Evolutionary conservation across 2,888 invertebrate genomes (phyloP).

Genomic region (Cheilosia urbana): DNA sequence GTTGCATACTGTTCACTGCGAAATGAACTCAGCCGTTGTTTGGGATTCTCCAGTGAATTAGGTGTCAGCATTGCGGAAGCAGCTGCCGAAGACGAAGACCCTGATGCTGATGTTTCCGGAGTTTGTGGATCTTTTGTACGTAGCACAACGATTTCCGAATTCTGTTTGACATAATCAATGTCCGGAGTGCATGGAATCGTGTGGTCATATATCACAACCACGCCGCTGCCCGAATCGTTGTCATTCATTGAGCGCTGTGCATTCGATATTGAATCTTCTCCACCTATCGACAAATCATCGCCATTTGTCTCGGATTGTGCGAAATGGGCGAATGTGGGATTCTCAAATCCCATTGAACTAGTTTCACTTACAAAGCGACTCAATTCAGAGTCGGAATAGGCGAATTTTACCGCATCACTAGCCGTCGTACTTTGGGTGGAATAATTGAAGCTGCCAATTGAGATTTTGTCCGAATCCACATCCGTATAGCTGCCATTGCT

Average conservation of each 20-base stretch:
- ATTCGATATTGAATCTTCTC: slow-evolving; percentile 78
- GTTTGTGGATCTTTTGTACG: slow-evolving; percentile 82
- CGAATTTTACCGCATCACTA: slow-evolving; percentile 76
- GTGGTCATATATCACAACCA: slow-evolving; percentile 83
- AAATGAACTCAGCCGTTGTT: slow-evolving; percentile 83
- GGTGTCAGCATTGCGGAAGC: slow-evolving; percentile 47
- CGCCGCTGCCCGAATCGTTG: slow-evolving; percentile 78
- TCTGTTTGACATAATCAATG: slow-evolving; percentile 82
- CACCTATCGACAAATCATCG: slow-evolving; percentile 55
- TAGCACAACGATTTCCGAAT: slow-evolving; percentile 83
- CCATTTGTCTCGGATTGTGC: slow-evolving; percentile 76
- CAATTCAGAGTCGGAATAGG: slow-evolving; percentile 82
- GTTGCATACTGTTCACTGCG: slow-evolving; percentile 82
- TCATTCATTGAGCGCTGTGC: slow-evolving; percentile 57
- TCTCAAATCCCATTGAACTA: slow-evolving; percentile 83
- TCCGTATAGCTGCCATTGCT: slow-evolving; percentile 68
- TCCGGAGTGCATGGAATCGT: slow-evolving; percentile 82
- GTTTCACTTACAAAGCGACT: slow-evolving; percentile 83
- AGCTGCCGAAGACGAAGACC: slow-evolving; percentile 47
- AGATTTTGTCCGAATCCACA: slow-evolving; percentile 76
- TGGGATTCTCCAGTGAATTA: slow-evolving; percentile 80
- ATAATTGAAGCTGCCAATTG: slow-evolving; percentile 78
- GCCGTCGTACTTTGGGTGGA: slow-evolving; percentile 76
- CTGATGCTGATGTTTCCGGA: slow-evolving; percentile 69
- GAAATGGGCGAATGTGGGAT: slow-evolving; percentile 83